Base-by-base conservation (phyloP, 1,140 invertebrate genomes). In the Spodoptera litura region DNA sequence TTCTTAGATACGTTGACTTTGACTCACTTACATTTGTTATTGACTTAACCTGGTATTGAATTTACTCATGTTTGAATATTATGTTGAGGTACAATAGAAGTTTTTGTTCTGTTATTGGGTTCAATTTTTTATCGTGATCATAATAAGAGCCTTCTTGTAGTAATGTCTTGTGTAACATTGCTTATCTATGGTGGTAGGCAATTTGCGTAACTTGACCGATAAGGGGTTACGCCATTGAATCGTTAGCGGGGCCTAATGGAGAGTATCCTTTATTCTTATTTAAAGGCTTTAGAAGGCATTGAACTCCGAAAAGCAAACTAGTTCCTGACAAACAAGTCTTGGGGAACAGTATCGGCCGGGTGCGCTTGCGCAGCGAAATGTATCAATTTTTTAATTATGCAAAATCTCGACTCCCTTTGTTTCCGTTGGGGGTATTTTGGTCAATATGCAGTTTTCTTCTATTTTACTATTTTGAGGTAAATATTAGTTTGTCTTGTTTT, bases 271-370 rank as follows among this genome's bases (percentile, higher is more conserved):
- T 73, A 70, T 15, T 55, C 15, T 5, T 55, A 8, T 15, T 53
- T 27, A 64, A 52, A 64, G 62, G 74, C 71, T 82, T 79, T 73
- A 78, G 62, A 82, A 88, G 88, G 70, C 90, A 76, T 86, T 91
- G 90, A 93, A 93, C 92, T 74, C 80, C 84, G 85, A 85, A 92
- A 93, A 87, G 84, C 68, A 90, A 93, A 92, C 90, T 88, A 85
- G 92, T 92, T 91, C 85, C 87, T 81, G 78, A 71, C 84, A 85
- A 87, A 82, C 79, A 68, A 73, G 74, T 82, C 78, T 76, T 56
- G 79, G 74, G 61, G 79, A 83, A 73, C 79, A 84, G 85, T 85
- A 86, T 79, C 83, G 78, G 80, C 75, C 74, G 61, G 74, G 61
- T 77, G 76, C 44, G 44, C 56, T 51, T 51, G 62, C 70, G 70